Base-by-base conservation (phyloP, 2,113 vertebrate genomes). In the Myiagra hebetior region DNA sequence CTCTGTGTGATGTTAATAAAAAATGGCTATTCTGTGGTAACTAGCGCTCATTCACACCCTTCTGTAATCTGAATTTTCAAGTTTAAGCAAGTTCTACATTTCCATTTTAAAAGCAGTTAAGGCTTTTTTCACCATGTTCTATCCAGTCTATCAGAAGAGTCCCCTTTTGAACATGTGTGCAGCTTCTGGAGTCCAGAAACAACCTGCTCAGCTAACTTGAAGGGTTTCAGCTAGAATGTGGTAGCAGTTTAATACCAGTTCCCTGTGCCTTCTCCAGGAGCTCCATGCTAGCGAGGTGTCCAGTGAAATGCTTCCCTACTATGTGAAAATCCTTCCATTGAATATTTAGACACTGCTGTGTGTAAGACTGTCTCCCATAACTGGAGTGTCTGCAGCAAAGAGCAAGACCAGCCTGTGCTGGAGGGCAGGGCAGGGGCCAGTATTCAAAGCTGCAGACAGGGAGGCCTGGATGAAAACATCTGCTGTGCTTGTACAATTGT, bases 31-130 rank as follows among this genome's bases (percentile, higher is more conserved):
- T 96, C 28, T 55, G 19, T 73, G 83, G 68, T 87, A 91, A 67
- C 16, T 13, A 50, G 9, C 50, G 37, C 21, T 47, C 47, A 68
- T 86, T 95, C 56, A 85, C 76, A 60, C 76, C 56, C 83, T 87
- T 46, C 52, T 75, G 39, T 77, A 68, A 81, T 81, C 64, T 78
- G 73, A 91, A 75, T 87, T 81, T 93, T 92, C 82, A 55, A 72
- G 93, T 93, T 92, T 67, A 92, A 85, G 47, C 86, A 85, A 72
- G 86, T 91, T 81, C 35, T n/a, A 10, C 4, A 44, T 92, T 89
- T 92, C 52, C 64, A 72, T 93, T 94, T 59, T 84, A 78, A 89
- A 88, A 92, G 52, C 39, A 59, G 2, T 50, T 55, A 23, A 30
- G 33, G 59, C 19, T 89, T 87, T 49, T 31, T 68, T 91, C 14